Evolutionary conservation across 2,888 invertebrate species (phyloP), one percentile per base, ranked within the genome.

Genomic region (Morpho helenor): DNA sequence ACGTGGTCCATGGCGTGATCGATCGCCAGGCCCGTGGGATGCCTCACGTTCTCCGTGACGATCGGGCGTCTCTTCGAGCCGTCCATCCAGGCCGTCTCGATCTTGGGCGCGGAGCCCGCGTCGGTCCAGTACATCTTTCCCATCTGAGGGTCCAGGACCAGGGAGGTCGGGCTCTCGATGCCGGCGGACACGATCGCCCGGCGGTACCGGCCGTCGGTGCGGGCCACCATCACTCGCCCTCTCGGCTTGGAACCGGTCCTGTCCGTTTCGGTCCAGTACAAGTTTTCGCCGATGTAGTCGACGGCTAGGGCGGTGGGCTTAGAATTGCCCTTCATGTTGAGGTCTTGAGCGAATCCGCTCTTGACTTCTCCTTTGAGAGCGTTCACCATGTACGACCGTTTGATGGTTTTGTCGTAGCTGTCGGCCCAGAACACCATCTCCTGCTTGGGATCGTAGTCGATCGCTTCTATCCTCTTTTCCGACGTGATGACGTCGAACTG

Each of bases 341-440:
- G 88, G 79, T 97, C 96, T 79, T 98, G 98, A 0, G 97, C 96
- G 73, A 92, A 94, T 57, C 97, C 96, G 56, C 94, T 94, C 85
- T 96, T 95, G 2, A 94, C 96, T 75, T 94, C 92, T 3, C 96
- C 96, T 61, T 94, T 91, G 39, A 92, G 85, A 0, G 96, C 96
- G 68, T 95, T 94, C 2, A 98, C 93, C 94, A 98, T 96, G 79
- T 95, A 97, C 0, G 98, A 97, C 0, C 99, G 92, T 78, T 97
- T 97, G 66, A 99, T 97, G 2, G 96, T 96, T 77, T 96, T 95
- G 62, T 97, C 96, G 73, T 96, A 95, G 66, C 96, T 96, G 79
- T 99, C 99, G 0, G 97, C 97, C 98, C 99, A 99, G 91, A 97
- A 99, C 57, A 99, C 91, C 77, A 97, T 96, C 76, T 97, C 96